Evolutionary conservation across 2,113 vertebrate species (phyloP).

Genomic region (Spea multiplicata): DNA sequence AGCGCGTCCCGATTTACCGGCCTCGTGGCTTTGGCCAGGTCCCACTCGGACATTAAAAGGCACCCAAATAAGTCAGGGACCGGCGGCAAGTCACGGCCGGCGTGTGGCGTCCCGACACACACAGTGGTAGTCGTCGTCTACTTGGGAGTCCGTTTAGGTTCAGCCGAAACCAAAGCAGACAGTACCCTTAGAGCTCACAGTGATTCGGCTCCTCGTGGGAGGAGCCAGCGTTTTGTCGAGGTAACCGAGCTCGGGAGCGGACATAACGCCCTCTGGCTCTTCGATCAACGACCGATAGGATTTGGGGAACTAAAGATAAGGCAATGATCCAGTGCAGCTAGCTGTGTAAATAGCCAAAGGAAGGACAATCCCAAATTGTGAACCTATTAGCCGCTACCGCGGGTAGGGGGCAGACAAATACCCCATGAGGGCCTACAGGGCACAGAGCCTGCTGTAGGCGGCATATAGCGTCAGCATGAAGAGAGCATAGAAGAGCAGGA

Average conservation of each 20-base stretch:
- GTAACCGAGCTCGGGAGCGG: not conserved
- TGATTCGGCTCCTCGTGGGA: no score
- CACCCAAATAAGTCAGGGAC: no score
- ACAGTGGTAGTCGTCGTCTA: no score
- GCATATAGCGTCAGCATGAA: constrained; percentile 17
- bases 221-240: no score
- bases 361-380: not conserved
- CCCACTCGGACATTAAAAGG: no score
- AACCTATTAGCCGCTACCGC: not conserved
- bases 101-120: no score
- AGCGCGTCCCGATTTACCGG: no score
- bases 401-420: not conserved
- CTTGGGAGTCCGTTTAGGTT: no score
- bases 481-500: constrained; percentile 34
- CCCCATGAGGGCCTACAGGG: not conserved
- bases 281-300: not conserved
- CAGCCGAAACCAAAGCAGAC: no score
- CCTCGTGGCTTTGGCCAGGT: no score
- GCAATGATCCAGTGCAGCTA: not conserved
- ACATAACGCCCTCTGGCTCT: not conserved
- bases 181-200: no score
- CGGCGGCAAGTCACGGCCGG: no score
- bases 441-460: constrained; percentile 6
- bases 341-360: not conserved
- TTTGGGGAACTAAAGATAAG: not conserved